Evolutionary conservation across 1,140 invertebrate species (phyloP), one percentile per base, ranked within the genome.

Genomic region (Andrena cerasifolii): DNA sequence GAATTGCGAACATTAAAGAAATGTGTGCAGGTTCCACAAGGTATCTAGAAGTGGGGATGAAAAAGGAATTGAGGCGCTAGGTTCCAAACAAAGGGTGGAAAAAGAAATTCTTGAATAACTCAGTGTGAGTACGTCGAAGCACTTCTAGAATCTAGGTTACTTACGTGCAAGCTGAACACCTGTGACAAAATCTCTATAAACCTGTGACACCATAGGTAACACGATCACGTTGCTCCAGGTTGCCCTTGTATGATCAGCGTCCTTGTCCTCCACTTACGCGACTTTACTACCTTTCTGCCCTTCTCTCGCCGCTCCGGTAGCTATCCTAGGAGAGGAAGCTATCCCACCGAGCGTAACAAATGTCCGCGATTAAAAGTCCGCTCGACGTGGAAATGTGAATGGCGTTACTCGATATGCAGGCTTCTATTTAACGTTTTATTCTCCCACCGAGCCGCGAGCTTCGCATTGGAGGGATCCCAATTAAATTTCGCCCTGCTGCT

Each of bases 341-440:
- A 58, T 80, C 54, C 51, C 24, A 40, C 78, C 56, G 68, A 62
- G 65, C 71, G 66, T 87, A 82, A 88, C 79, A 77, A 86, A 87
- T 78, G 87, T 62, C 53, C 43, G 54, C 84, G 82, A 89, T 87
- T 84, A 87, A 86, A 82, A 83, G 56, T 58, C 73, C 68, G 73
- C 79, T 61, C 31, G 63, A 78, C 58, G 63, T 77, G 80, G 86
- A 84, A 83, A 80, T 77, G 79, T 67, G 79, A 83, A 83, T 56
- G 71, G 56, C 56, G 33, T 78, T 66, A 79, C 53, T 58, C 68
- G 63, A 82, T 78, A 82, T 56, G 53, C n/a, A n/a, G 26, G 24
- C 51, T 14, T 31, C 5, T 16, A 28, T 31, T 28, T 4, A 36
- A 0, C 53, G 43, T 58, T 76, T 68, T 58, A 76, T 31, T 45